Evolutionary conservation across 2,888 invertebrate genomes (phyloP).

Genomic region (Polylopha cassiicola): DNA sequence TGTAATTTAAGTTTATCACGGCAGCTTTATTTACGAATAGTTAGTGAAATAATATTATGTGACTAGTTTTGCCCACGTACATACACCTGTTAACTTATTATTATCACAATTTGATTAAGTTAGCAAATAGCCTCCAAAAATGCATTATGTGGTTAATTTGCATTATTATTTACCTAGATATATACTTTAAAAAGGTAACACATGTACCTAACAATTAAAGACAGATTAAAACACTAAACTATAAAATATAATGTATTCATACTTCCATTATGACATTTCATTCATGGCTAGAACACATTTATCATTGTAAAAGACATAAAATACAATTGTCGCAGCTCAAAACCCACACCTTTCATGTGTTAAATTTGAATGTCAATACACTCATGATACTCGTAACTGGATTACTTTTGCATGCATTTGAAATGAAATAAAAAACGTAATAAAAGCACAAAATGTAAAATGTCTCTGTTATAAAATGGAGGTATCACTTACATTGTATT

Average conservation of each 20-base stretch:
- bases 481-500: conserved; percentile 20
- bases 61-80: too few species aligned
- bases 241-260: conserved; percentile 1
- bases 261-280: background rate
- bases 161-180: too few species aligned
- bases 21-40: conserved; percentile 29
- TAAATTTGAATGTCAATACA: conserved; percentile 15
- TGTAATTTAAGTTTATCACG: conserved; percentile 42
- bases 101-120: too few species aligned
- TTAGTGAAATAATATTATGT: too few species aligned
- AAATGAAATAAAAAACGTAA: conserved; percentile 15
- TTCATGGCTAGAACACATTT: too few species aligned
- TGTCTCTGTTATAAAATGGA: conserved; percentile 20
- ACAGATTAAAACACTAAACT: conserved; percentile 1
- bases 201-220: conserved; percentile 4
- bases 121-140: too few species aligned
- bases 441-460: conserved; percentile 19
- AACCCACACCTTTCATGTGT: conserved; percentile 4
- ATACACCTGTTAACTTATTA: too few species aligned
- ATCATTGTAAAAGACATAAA: too few species aligned
- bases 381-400: too few species aligned
- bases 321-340: too few species aligned
- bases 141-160: too few species aligned
- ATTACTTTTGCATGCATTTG: conserved; percentile 13
- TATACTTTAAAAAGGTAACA: too few species aligned